These are phyloP conservation scores for Neosilurus mollespiculum DNA, from an alignment of 2,797 vertebrate species.

Conservation along the genomic window DNA sequence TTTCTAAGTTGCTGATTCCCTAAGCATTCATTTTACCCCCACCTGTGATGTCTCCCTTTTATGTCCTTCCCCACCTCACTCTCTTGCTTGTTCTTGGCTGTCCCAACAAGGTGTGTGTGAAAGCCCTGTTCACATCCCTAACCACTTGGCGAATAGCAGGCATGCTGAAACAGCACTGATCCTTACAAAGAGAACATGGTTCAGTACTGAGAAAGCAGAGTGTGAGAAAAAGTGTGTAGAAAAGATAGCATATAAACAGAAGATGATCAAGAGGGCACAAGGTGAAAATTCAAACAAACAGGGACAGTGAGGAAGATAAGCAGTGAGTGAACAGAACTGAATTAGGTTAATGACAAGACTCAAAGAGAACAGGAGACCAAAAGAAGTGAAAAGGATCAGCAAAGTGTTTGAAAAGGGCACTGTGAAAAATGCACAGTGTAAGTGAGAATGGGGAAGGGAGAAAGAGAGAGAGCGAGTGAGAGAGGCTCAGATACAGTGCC, in stretches of 20 bases:
- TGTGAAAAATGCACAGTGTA: background rate
- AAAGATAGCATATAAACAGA: conserved; percentile 2
- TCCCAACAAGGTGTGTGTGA: conserved; percentile 59
- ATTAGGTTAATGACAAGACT: conserved; percentile 29
- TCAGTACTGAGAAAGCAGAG: conserved; percentile 11
- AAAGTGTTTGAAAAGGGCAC: background rate
- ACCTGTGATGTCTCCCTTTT: background rate
- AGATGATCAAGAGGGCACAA: conserved; percentile 42
- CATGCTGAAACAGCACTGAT: conserved; percentile 74
- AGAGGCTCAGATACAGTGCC: conserved; percentile 9
- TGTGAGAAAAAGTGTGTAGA: conserved; percentile 6
- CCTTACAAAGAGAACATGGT: conserved; percentile 52
- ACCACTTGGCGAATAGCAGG: conserved; percentile 71
- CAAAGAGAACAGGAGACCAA: conserved; percentile 10
- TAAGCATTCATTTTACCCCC: background rate
- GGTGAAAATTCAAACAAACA: conserved; percentile 26
- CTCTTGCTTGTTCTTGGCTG: conserved; percentile 3
- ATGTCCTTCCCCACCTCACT: background rate
- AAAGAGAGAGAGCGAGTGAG: background rate
- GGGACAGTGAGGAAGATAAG: background rate
- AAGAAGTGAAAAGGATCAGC: background rate
- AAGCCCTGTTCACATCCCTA: conserved; percentile 56
- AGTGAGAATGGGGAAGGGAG: conserved; percentile 18
- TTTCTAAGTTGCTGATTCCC: background rate
- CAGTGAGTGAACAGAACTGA: conserved; percentile 10